Percentiles rank a stretch among this genome's conserved stretches.
These are phyloP conservation scores for Drosophila suboccidentalis DNA, from an alignment of 2,888 invertebrate species.

Conservation along the genomic window DNA sequence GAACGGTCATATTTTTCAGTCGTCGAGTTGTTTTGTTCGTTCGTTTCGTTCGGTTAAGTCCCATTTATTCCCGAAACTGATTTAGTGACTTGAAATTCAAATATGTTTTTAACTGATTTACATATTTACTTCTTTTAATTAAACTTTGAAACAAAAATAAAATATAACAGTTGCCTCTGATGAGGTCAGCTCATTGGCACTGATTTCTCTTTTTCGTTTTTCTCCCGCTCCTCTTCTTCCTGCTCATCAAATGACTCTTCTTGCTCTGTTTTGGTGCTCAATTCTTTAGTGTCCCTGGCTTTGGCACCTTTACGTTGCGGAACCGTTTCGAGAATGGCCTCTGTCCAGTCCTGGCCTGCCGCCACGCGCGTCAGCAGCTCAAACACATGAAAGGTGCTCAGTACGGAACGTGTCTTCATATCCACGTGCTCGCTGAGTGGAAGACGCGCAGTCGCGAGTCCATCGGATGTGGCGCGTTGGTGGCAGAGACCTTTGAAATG, in stretches of 20 bases:
- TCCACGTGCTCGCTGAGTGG: conserved; percentile 95
- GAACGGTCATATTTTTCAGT: no score
- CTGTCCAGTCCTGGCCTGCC: conserved; percentile 92
- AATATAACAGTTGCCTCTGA: conserved; percentile 2
- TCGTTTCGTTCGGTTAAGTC: no score
- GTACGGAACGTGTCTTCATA: conserved; percentile 96
- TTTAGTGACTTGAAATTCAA: background rate
- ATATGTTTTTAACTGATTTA: conserved; percentile 1
- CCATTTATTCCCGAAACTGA: no score
- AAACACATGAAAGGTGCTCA: conserved; percentile 98
- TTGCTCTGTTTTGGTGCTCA: background rate
- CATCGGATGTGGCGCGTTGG: conserved; percentile 91
- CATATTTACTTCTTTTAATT: background rate
- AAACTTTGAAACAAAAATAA: conserved; percentile 10
- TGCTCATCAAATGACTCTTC: background rate
- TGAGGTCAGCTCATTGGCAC: conserved; percentile 29
- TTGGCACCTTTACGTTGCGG: conserved; percentile 92
- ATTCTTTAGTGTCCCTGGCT: conserved; percentile 64
- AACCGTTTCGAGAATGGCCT: conserved; percentile 91
- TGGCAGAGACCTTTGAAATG: conserved; percentile 96
- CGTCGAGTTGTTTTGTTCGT: no score
- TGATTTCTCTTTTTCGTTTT: background rate
- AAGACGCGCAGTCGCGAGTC: conserved; percentile 92
- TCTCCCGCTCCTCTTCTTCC: background rate
- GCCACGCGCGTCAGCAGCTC: conserved; percentile 92